phyloP scores from a whole-genome alignment of 2,113 vertebrate genomes.

The Heteronetta atricapilla region DNA sequence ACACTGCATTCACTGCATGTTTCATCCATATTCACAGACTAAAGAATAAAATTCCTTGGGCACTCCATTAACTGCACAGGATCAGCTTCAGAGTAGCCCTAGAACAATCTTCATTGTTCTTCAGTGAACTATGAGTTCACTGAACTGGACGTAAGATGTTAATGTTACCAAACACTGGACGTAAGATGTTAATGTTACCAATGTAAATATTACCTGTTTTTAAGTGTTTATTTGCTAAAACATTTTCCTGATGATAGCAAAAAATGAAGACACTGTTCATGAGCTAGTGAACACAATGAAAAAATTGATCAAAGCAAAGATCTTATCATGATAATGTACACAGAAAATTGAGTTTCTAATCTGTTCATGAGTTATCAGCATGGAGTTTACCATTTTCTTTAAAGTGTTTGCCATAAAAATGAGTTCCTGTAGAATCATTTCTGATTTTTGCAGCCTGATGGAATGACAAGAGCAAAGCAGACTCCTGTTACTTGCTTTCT shows the following conservation, averaged over 20 bases:
- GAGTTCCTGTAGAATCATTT: neutral
- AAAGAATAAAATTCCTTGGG: neutral
- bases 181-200: accelerated
- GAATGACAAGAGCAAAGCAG: neutral
- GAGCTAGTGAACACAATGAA: neutral
- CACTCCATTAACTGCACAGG: accelerated
- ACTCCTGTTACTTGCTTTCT: neutral
- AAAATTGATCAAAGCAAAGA: neutral
- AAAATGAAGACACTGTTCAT: neutral
- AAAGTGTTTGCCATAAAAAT: neutral
- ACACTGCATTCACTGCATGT: accelerated
- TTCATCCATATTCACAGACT: neutral
- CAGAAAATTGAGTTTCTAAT: neutral
- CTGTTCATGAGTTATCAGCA: neutral
- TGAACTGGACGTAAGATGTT: accelerated
- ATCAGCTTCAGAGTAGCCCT: neutral
- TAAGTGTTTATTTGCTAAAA: neutral
- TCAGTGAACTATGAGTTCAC: accelerated
- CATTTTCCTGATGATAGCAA: neutral
- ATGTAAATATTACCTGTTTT: neutral
- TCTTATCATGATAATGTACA: neutral
- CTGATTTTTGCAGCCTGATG: neutral
- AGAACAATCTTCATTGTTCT: too few relatives aligned
- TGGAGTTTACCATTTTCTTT: neutral
- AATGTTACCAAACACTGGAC: accelerated